phyloP scores from a whole-genome alignment of 2,113 vertebrate genomes.

The Heterochromis multidens region DNA sequence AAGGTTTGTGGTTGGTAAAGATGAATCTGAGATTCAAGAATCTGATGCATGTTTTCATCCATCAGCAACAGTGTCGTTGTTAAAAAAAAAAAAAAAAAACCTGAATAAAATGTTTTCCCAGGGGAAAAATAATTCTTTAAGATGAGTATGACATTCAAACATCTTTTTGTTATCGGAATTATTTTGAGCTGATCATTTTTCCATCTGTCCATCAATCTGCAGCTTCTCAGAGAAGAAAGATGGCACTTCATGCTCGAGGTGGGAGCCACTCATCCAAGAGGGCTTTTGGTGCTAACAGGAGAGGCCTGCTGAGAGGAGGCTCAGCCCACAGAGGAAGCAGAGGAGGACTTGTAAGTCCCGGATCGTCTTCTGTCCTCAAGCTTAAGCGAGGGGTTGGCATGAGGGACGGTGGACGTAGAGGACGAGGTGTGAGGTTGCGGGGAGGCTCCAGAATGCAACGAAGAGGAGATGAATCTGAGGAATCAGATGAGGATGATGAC shows the following conservation, averaged over 20 bases:
- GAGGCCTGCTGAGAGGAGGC: constrained; percentile 69
- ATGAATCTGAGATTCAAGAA: neutral
- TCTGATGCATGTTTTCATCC: neutral
- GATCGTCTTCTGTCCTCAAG: constrained; percentile 50
- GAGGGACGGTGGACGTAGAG: constrained; percentile 57
- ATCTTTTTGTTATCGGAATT: neutral
- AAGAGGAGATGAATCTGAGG: constrained; percentile 71
- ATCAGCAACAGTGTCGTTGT: neutral
- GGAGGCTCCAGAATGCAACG: constrained; percentile 75
- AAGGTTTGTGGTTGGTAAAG: constrained; percentile 25
- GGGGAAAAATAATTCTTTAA: no score
- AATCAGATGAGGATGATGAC: constrained; percentile 52
- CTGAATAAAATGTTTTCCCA: neutral
- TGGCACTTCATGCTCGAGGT: constrained; percentile 48
- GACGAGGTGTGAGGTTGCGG: constrained; percentile 70
- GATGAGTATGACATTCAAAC: no score
- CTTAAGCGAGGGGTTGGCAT: constrained; percentile 59
- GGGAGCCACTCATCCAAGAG: constrained; percentile 75
- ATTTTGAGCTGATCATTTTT: neutral
- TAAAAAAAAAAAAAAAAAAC: no score
- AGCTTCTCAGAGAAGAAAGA: constrained; percentile 52
- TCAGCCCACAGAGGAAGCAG: constrained; percentile 55
- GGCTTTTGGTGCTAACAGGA: constrained; percentile 54
- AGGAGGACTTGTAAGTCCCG: constrained; percentile 20
- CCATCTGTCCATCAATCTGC: neutral